Conservation (phyloP, 2,888 invertebrate species). For the Sminthurides aquaticus region DNA sequence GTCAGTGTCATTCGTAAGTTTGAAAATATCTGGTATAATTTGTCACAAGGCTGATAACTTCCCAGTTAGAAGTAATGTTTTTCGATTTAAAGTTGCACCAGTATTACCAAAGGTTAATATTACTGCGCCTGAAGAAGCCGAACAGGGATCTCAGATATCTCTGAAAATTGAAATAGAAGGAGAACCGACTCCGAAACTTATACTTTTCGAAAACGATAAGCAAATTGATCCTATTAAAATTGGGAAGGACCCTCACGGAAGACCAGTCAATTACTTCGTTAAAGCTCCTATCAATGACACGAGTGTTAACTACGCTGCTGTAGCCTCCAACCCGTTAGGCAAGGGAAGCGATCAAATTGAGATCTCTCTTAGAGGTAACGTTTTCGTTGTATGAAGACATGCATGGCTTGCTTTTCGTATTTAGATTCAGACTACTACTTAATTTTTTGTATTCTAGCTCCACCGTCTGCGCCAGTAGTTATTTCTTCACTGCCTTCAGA, state of each 20-base stretch:
- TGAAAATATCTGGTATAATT: background rate
- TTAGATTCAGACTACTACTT: background rate
- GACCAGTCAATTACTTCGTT: slow-evolving; percentile 5
- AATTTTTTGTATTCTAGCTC: slow-evolving; percentile 11
- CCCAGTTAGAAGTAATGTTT: background rate
- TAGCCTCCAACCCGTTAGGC: slow-evolving; percentile 9
- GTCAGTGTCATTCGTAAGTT: slow-evolving; percentile 21
- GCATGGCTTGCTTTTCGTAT: background rate
- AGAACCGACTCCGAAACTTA: slow-evolving; percentile 15
- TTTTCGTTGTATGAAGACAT: background rate
- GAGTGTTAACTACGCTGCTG: slow-evolving; percentile 16
- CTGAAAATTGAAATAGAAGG: slow-evolving; percentile 14
- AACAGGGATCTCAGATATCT: slow-evolving; percentile 9
- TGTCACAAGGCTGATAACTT: background rate
- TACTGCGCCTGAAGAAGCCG: slow-evolving; percentile 13
- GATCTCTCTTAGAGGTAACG: slow-evolving; percentile 6
- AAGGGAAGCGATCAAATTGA: slow-evolving; percentile 20
- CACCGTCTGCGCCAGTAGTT: slow-evolving; percentile 14
- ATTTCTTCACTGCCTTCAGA: slow-evolving; percentile 17
- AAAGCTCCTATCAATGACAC: slow-evolving; percentile 13
- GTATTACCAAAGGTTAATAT: slow-evolving; percentile 19
- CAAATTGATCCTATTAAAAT: slow-evolving; percentile 18
- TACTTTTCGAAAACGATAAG: slow-evolving; percentile 18
- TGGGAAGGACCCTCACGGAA: background rate
- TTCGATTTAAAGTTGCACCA: slow-evolving; percentile 6